A percentile compares a stretch with the other conserved stretches of the same genome.
Evolutionary conservation across 2,113 vertebrate genomes (phyloP).

Genomic region (Melanerpes aurifrons): DNA sequence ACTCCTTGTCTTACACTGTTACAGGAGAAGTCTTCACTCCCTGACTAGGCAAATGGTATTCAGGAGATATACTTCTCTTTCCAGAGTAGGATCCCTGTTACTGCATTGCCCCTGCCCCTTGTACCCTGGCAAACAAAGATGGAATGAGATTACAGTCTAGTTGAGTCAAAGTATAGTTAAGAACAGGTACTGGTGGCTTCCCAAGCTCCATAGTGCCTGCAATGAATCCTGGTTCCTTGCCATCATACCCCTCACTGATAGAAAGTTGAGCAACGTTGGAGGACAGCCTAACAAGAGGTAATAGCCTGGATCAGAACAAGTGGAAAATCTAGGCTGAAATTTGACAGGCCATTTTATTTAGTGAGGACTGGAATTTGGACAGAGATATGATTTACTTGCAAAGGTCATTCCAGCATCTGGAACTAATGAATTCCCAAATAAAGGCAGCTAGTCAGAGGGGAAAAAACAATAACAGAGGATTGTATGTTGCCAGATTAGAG

Average conservation of each 20-base stretch:
- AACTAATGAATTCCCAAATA: background rate
- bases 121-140: background rate
- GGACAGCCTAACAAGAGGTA: background rate
- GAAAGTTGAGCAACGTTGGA: background rate
- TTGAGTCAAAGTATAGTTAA: rapidly evolving
- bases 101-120: background rate
- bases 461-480: background rate
- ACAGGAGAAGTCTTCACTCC: background rate
- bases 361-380: background rate
- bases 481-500: background rate
- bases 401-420: background rate
- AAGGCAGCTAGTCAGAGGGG: background rate
- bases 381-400: background rate
- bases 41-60: background rate
- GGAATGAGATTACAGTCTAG: background rate
- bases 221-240: background rate
- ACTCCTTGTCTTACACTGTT: background rate
- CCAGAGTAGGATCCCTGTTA: too few relatives aligned
- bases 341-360: background rate
- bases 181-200: background rate
- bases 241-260: rapidly evolving
- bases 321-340: background rate
- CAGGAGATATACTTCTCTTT: background rate
- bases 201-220: background rate
- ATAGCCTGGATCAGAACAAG: background rate